Base-by-base conservation (phyloP, 2,113 vertebrate species). In the Ranitomeya variabilis region DNA sequence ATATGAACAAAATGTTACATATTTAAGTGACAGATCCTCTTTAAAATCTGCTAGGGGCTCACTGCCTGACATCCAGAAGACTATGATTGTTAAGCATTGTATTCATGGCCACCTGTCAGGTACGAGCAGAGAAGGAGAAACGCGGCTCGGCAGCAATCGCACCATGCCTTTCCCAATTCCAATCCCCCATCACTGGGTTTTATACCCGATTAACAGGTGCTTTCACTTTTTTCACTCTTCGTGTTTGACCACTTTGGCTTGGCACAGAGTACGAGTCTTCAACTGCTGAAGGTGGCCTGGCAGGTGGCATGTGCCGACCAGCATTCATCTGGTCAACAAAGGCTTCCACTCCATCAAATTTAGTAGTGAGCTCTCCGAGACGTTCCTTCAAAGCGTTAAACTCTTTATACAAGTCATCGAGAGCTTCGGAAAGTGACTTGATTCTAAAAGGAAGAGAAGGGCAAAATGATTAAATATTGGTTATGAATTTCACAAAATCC, bases 381-480 rank as follows among this genome's bases (percentile, higher is more conserved):
- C 92, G 95, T 85, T 94, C 95, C 80, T 97, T 97, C 86, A 97
- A 92, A 6, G 89, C 83, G 57, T 96, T 96, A 80, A 97, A 96
- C 83, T 97, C 96, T 64, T 91, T 93, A 90, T 96, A 97, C 12
- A 97, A 94, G 51, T 95, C 95, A 2, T 94, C 88, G 57, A 97
- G 91, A 0, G 96, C 96, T 13, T 94, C 95, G 0, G 96, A 97
- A 55, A 97, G 95, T 1, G 94, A 92, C 66, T 93, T 94, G 87
- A 97, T 97, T 92, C 97, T 97, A 6, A 0, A 19, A 14, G 51
- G 26, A 19, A 71, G 67, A 79, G 3, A 21, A 78, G 14, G 51
- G 66, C 3, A 66, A 10, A 26, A 18, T 66, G 19, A 11, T 7
- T 57, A 19, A 26, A n/a, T 73, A 78, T 78, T 54, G 45, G 73